Percentiles rank a stretch among this genome's conserved stretches.
These are phyloP conservation scores for Leucopsar rothschildi DNA, from an alignment of 2,113 vertebrate species.

Conservation along the genomic window DNA sequence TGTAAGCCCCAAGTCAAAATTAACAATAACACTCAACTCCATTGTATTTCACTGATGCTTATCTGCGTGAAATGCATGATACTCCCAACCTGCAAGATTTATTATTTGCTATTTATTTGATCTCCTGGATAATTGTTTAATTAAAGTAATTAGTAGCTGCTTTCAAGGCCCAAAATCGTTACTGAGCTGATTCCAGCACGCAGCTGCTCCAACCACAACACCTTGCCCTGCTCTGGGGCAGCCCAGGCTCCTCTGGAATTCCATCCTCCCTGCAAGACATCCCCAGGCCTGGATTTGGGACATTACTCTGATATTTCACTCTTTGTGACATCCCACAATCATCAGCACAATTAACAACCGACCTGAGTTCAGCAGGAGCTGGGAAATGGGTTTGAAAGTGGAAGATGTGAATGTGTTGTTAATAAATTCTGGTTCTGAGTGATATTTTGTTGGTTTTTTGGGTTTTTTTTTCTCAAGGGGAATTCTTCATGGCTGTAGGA, in stretches of 20 bases:
- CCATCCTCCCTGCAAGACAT: background rate
- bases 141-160: conserved; percentile 56
- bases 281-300: background rate
- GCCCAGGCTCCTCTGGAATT: background rate
- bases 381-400: background rate
- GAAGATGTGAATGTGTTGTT: background rate
- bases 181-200: background rate
- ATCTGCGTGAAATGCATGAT: background rate
- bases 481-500: background rate
- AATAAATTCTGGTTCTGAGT: background rate
- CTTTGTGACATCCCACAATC: background rate
- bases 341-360: background rate
- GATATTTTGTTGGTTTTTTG: background rate
- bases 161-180: conserved; percentile 24
- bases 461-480: no score
- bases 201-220: background rate
- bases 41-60: conserved; percentile 31
- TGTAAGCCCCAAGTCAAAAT: background rate
- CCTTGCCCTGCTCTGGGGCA: background rate
- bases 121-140: conserved; percentile 47
- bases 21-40: background rate
- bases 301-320: background rate
- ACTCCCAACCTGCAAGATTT: conserved; percentile 15
- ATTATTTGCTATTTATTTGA: conserved; percentile 60
- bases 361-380: background rate